Conservation (phyloP, 2,113 vertebrate genomes). For the Alligator sinensis region DNA sequence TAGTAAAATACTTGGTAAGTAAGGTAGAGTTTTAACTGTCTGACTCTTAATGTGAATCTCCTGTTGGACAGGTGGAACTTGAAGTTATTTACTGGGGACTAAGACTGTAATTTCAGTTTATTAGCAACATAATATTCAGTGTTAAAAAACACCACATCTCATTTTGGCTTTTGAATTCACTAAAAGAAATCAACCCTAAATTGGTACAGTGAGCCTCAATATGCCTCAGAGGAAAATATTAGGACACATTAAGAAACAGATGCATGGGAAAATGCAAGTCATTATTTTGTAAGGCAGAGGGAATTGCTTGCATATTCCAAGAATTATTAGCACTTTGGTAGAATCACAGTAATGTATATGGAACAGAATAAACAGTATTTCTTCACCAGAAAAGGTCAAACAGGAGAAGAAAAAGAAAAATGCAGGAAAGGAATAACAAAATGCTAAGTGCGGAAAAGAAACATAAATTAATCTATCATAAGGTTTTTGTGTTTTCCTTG, state of each 20-base stretch:
- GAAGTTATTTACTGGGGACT: neutral
- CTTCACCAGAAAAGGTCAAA: neutral
- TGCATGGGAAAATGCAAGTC: neutral
- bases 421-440: neutral
- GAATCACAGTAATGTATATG: neutral
- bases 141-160: neutral
- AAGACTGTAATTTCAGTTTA: neutral
- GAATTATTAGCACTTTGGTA: neutral
- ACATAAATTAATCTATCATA: neutral
- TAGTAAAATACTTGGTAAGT: neutral
- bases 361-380: neutral
- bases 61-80: slow-evolving; percentile 30
- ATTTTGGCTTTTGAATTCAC: neutral
- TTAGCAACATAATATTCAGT: neutral
- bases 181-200: neutral
- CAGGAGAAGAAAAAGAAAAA: neutral
- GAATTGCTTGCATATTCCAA: neutral
- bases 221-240: neutral
- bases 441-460: neutral
- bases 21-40: neutral
- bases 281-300: neutral
- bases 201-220: neutral
- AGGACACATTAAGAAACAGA: neutral
- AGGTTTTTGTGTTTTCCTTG: neutral
- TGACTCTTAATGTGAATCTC: neutral